Conservation (phyloP, 2,888 invertebrate species). For the Chymomyza fuscimana region DNA sequence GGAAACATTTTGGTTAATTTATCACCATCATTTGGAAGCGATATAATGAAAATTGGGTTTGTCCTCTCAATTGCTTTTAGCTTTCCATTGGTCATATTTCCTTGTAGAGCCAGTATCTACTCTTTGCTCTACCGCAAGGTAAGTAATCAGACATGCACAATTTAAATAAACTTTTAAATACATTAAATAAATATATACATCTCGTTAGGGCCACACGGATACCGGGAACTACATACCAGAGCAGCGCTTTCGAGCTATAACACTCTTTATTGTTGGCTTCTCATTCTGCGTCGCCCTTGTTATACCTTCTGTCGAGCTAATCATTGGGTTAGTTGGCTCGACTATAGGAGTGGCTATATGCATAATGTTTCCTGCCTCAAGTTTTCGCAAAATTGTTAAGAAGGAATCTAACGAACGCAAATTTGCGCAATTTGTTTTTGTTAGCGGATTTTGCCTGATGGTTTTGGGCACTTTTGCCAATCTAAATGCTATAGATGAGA, state of each 20-base stretch:
- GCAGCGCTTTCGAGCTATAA: conserved; percentile 89
- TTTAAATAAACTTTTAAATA: background rate
- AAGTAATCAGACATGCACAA: conserved; percentile 58
- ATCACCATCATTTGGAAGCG: conserved; percentile 89
- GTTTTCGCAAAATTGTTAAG: conserved; percentile 91
- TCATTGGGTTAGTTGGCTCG: conserved; percentile 95
- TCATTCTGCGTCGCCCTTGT: conserved; percentile 90
- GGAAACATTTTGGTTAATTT: conserved; percentile 96
- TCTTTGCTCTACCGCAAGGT: conserved; percentile 93
- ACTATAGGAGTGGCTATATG: conserved; percentile 97
- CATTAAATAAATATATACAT: background rate
- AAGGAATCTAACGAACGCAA: conserved; percentile 90
- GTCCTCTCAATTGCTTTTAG: conserved; percentile 96
- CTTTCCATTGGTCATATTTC: conserved; percentile 98
- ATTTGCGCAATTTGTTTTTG: conserved; percentile 90
- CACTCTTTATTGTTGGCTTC: conserved; percentile 87
- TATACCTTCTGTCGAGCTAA: conserved; percentile 96
- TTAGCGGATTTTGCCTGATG: conserved; percentile 92
- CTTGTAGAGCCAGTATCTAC: conserved; percentile 95
- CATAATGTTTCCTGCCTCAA: conserved; percentile 94
- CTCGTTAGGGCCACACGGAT: conserved; percentile 84
- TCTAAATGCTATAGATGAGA: conserved; percentile 86
- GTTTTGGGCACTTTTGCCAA: conserved; percentile 95
- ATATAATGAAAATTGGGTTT: conserved; percentile 96
- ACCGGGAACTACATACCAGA: conserved; percentile 90